These are phyloP conservation scores for Meiosimyza decipiens DNA, from an alignment of 2,888 invertebrate species.

Conservation along the genomic window DNA sequence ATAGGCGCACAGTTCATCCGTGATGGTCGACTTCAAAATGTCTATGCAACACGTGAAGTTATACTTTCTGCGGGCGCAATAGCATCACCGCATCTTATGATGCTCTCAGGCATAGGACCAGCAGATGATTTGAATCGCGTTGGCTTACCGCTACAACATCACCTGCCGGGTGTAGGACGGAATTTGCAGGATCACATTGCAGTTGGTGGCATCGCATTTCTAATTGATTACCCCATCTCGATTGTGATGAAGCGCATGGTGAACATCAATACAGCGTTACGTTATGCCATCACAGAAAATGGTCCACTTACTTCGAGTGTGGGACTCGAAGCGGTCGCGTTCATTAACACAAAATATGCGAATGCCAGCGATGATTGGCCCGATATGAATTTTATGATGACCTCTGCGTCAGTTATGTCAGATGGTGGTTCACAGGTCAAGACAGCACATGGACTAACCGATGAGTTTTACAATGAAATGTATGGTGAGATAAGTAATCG, in stretches of 20 bases:
- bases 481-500: constrained; percentile 77
- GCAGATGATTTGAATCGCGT: constrained; percentile 77
- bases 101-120: constrained; percentile 90
- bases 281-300: constrained; percentile 87
- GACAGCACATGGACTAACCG: constrained; percentile 82
- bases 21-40: constrained; percentile 69
- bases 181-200: constrained; percentile 93
- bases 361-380: constrained; percentile 90
- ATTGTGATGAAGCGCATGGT: constrained; percentile 84
- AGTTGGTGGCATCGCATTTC: constrained; percentile 83
- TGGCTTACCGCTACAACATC: constrained; percentile 78
- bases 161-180: constrained; percentile 85
- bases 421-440: constrained; percentile 87
- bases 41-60: constrained; percentile 64
- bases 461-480: constrained; percentile 83
- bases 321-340: constrained; percentile 88
- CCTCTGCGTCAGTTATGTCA: constrained; percentile 82
- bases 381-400: constrained; percentile 91
- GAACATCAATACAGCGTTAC: constrained; percentile 83
- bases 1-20: constrained; percentile 84
- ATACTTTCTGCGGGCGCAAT: constrained; percentile 81
- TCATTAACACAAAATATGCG: constrained; percentile 89
- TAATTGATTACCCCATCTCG: constrained; percentile 83
- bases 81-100: constrained; percentile 89
- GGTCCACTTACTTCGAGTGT: constrained; percentile 89